These are phyloP conservation scores for Sturmia bella DNA, from an alignment of 2,888 invertebrate genomes.

Conservation along the genomic window DNA sequence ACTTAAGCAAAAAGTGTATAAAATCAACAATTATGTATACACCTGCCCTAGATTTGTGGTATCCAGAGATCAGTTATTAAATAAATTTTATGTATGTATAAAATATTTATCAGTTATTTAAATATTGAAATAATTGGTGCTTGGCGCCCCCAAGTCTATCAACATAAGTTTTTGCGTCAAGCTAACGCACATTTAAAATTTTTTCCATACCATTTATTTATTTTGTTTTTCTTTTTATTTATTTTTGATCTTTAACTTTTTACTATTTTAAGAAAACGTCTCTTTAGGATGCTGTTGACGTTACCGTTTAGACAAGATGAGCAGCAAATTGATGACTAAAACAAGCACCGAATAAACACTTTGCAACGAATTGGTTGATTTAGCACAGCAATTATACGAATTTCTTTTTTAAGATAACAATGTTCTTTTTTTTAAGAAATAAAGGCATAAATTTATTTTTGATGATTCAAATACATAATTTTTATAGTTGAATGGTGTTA, in stretches of 20 bases:
- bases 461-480: constrained; percentile 74
- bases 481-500: constrained; percentile 29
- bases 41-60: no score
- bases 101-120: no score
- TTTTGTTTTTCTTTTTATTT: constrained; percentile 58
- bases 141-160: no score
- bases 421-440: constrained; percentile 35
- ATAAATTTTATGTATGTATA: no score
- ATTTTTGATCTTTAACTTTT: no score
- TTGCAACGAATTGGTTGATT: no score
- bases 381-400: no score
- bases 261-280: constrained; percentile 73
- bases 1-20: no score
- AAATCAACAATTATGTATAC: no score
- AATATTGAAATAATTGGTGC: no score
- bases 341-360: not conserved
- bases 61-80: no score
- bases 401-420: not conserved
- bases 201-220: not conserved
- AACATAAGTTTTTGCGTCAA: not conserved
- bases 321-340: constrained; percentile 44
- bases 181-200: not conserved
- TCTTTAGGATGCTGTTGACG: constrained; percentile 76
- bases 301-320: constrained; percentile 73
- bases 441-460: constrained; percentile 42